These are phyloP conservation scores for Parnassius apollo DNA, from an alignment of 2,888 invertebrate species.

Conservation along the genomic window DNA sequence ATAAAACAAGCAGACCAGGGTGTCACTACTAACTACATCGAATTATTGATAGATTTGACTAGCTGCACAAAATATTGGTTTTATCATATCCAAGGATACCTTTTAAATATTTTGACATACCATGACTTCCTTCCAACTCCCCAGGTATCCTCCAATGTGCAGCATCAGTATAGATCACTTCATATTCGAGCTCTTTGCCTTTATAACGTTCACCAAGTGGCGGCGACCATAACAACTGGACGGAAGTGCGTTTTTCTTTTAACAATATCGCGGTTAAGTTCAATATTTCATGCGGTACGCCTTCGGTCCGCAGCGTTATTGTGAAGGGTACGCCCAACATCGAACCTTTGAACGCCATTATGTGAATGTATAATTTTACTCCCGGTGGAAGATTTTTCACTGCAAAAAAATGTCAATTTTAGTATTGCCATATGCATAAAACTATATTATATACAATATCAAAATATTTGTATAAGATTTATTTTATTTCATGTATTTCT, in stretches of 20 bases:
- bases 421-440: background rate
- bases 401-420: conserved; percentile 42
- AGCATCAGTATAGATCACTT: conserved; percentile 85
- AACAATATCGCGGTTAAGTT: conserved; percentile 72
- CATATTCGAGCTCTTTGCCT: conserved; percentile 78
- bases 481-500: too few relatives aligned
- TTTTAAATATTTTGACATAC: conserved; percentile 10
- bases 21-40: too few relatives aligned
- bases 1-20: too few relatives aligned
- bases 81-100: too few relatives aligned
- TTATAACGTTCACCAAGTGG: conserved; percentile 79
- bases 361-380: conserved; percentile 74
- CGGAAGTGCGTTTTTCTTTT: conserved; percentile 81
- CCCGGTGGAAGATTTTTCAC: conserved; percentile 80
- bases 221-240: conserved; percentile 84
- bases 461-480: too few relatives aligned
- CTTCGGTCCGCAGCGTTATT: conserved; percentile 70
- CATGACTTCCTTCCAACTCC: conserved; percentile 50
- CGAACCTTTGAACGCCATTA: conserved; percentile 82
- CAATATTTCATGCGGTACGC: conserved; percentile 73
- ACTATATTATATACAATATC: too few relatives aligned
- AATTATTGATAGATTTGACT: too few relatives aligned
- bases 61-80: too few relatives aligned
- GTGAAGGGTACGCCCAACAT: conserved; percentile 78
- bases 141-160: conserved; percentile 51